Evolutionary conservation across 2,888 invertebrate species (phyloP), one percentile per base, ranked within the genome.

Genomic region (Dicranocentrus wangi): DNA sequence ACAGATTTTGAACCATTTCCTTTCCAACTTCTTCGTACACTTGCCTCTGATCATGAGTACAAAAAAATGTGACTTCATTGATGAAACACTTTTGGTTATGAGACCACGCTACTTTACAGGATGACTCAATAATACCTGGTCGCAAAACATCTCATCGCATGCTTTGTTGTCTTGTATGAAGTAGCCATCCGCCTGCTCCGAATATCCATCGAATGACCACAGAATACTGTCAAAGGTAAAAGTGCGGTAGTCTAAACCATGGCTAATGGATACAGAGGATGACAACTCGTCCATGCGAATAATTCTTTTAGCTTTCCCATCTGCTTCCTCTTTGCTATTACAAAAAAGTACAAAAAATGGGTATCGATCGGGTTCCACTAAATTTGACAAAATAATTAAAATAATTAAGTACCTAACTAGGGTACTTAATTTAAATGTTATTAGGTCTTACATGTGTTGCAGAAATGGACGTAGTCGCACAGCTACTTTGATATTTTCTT

Each of bases 191-290:
- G 87, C 81, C 2, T 88, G 87, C 73, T 89, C 89, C 53, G 88
- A 89, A 86, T 87, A 90, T 1, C 91, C 91, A 86, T 91, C 91
- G 87, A 90, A 90, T 27, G 91, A 91, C 91, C 91, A 91, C 86
- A 91, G 91, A 82, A 90, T 90, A 87, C 89, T 89, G 87, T 91
- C 91, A 87, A 90, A 91, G 0, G 90, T 88, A 87, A 91, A 91
- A 81, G 89, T 89, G 25, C 88, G 87, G 15, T 89, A 89, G 17
- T 89, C 89, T 10, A 86, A 86, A 0, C 86, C 80, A 43, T 88
- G 88, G 3, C 88, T 88, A 13, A 82, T 21, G 2, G 58, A 68
- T 55, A 91, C 88, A 25, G 86, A 90, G 1, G 88, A 91, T 0
- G 88, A 87, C 2, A 88, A 86, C 0, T 89, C 89, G 60, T 88